Evolutionary conservation across 2,113 vertebrate species (phyloP).

Genomic region (Procavia capensis): DNA sequence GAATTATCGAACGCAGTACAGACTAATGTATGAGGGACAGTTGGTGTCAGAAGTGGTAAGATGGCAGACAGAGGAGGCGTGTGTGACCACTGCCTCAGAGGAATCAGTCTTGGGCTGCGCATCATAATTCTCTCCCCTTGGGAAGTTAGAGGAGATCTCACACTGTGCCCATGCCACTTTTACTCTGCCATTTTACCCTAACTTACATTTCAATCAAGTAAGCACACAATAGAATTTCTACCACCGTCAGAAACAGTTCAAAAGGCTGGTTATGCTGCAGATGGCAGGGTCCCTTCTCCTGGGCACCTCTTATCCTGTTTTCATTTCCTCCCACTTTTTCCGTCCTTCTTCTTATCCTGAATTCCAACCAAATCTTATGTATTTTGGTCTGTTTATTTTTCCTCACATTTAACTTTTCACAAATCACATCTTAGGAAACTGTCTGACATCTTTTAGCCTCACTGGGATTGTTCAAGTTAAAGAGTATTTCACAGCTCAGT

Average conservation of each 20-base stretch:
- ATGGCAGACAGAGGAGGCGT: no score
- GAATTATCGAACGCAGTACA: no score
- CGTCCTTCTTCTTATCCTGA: no score
- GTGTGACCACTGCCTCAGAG: no score
- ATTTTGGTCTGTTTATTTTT: no score
- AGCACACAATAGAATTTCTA: fast-evolving
- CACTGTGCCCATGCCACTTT: no score
- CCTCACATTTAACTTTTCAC: background rate
- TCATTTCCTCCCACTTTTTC: fast-evolving
- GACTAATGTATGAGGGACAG: no score
- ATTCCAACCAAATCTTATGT: fast-evolving
- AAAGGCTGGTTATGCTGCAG: fast-evolving
- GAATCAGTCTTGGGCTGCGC: no score
- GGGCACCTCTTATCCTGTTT: fast-evolving
- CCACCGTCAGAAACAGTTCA: fast-evolving
- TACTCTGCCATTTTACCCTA: background rate
- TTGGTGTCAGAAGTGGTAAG: no score
- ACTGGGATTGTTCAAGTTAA: background rate
- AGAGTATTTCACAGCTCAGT: background rate
- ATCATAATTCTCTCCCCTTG: no score
- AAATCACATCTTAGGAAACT: background rate
- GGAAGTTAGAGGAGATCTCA: no score
- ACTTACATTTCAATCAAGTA: fast-evolving
- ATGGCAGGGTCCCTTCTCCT: fast-evolving
- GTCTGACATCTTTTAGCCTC: no score